Conservation (phyloP, 2,888 invertebrate genomes). For the Desoria tigrina region DNA sequence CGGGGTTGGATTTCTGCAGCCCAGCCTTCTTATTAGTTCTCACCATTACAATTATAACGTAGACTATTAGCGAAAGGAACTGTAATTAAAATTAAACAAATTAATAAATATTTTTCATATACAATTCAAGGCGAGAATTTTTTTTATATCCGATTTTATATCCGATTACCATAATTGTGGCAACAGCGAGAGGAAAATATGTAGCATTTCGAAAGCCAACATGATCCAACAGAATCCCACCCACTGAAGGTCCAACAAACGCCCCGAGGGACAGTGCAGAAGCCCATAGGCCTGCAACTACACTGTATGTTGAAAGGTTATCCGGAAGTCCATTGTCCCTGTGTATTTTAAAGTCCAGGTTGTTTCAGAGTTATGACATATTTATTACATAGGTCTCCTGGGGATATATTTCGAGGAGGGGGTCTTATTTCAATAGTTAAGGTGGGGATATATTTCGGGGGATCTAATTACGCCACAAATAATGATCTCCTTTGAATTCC, state of each 20-base stretch:
- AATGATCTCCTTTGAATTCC: too few relatives aligned
- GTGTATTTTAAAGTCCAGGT: too few relatives aligned
- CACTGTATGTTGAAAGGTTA: constrained; percentile 81
- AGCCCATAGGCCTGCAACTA: constrained; percentile 87
- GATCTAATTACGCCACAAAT: too few relatives aligned
- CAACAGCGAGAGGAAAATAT: constrained; percentile 65
- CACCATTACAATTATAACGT: too few relatives aligned
- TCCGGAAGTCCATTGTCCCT: constrained; percentile 76
- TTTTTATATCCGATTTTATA: background rate
- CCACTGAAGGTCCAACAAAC: constrained; percentile 72
- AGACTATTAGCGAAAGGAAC: background rate
- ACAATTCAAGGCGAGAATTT: too few relatives aligned
- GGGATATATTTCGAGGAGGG: too few relatives aligned
- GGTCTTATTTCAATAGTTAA: constrained; percentile 57
- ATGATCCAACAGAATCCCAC: constrained; percentile 71
- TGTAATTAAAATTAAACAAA: background rate
- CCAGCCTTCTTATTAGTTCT: too few relatives aligned
- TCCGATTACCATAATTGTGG: background rate
- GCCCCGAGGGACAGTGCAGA: constrained; percentile 85
- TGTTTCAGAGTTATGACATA: too few relatives aligned
- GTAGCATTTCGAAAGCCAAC: constrained; percentile 72
- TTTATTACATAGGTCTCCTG: too few relatives aligned
- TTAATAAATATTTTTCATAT: too few relatives aligned
- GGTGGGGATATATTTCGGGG: too few relatives aligned
- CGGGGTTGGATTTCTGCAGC: background rate